Evolutionary conservation across 92 coral and sea anemone genomes (phyloP).

Genomic region (Galaxea fascicularis): DNA sequence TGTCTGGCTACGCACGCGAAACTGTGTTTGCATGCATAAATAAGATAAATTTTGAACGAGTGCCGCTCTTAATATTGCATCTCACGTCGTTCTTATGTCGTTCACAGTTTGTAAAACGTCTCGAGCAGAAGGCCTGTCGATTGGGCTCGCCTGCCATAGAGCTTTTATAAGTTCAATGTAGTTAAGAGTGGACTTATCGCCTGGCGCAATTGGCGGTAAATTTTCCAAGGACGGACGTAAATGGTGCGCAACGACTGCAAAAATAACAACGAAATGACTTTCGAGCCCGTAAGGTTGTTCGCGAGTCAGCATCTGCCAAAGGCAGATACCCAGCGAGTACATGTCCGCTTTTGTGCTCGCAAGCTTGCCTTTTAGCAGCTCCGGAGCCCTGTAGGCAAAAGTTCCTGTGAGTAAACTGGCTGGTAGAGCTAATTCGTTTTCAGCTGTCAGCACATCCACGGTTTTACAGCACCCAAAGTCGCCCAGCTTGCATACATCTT

Average conservation of each 20-base stretch:
- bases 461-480: slow-evolving; percentile 94
- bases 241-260: slow-evolving; percentile 92
- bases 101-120: slow-evolving; percentile 67
- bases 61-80: slow-evolving; percentile 1
- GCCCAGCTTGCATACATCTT: slow-evolving; percentile 86
- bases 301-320: slow-evolving; percentile 99
- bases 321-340: slow-evolving; percentile 89
- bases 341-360: slow-evolving; percentile 88
- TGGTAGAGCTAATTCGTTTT: too few species aligned
- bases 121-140: slow-evolving; percentile 76
- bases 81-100: slow-evolving; percentile 36
- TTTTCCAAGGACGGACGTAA: slow-evolving; percentile 88
- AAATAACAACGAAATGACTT: slow-evolving; percentile 92
- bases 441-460: too few species aligned
- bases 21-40: background rate
- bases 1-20: background rate
- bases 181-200: slow-evolving; percentile 30
- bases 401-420: too few species aligned
- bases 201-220: slow-evolving; percentile 35
- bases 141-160: slow-evolving; percentile 82
- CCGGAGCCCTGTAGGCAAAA: too few species aligned
- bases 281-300: slow-evolving; percentile 93
- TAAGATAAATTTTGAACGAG: background rate
- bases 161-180: slow-evolving; percentile 80
- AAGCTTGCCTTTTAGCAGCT: slow-evolving; percentile 84